phyloP scores from a whole-genome alignment of 1,140 invertebrate species.

The Lutraria rhynchaena region DNA sequence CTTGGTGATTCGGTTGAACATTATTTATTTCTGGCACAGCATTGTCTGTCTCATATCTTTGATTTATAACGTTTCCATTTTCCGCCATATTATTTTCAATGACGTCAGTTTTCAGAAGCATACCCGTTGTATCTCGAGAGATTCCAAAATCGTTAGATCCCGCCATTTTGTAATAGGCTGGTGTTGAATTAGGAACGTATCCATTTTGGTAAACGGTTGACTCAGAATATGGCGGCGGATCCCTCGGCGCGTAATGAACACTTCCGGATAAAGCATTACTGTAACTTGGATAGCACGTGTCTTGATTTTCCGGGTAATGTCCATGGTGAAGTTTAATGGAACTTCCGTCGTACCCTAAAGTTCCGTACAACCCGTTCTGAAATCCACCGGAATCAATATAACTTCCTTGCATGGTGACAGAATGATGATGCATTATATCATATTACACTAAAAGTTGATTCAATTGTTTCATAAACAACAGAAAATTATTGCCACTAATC shows the following conservation, averaged over 20 bases:
- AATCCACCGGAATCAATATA: constrained; percentile 66
- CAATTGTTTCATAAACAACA: constrained; percentile 36
- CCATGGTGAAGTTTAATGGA: constrained; percentile 69
- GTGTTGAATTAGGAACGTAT: constrained; percentile 63
- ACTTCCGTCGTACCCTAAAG: constrained; percentile 65
- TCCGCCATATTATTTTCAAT: constrained; percentile 55
- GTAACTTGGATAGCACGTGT: constrained; percentile 66
- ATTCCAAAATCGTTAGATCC: constrained; percentile 41
- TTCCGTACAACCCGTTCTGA: constrained; percentile 67
- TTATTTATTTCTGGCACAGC: constrained; percentile 31
- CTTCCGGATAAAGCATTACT: constrained; percentile 58
- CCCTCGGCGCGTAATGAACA: constrained; percentile 61
- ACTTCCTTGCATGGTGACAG: constrained; percentile 63
- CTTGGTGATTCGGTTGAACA: constrained; percentile 31
- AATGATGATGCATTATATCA: constrained; percentile 35
- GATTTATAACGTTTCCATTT: constrained; percentile 36
- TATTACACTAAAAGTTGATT: neutral
- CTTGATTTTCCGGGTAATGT: constrained; percentile 64
- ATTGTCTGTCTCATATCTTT: constrained; percentile 58
- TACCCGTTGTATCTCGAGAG: constrained; percentile 22
- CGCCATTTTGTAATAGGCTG: constrained; percentile 68
- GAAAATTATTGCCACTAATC: constrained; percentile 5
- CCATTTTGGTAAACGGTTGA: constrained; percentile 71
- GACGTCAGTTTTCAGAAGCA: constrained; percentile 62
- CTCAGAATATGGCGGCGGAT: constrained; percentile 73